Conservation (phyloP, 2,113 vertebrate species). For the Corythoichthys intestinalis region DNA sequence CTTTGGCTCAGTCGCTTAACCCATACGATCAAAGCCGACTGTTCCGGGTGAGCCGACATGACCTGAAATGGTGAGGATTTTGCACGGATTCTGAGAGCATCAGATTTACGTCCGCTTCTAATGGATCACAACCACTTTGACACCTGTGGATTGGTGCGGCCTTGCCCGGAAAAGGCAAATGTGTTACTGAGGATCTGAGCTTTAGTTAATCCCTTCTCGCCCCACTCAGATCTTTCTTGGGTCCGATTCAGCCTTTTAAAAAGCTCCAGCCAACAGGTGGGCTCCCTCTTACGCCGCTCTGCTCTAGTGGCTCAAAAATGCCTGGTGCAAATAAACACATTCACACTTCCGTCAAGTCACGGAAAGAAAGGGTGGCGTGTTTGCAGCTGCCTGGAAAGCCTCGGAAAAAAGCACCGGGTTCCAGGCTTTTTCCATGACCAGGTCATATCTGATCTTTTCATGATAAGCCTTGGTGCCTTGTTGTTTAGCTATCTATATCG, state of each 20-base stretch:
- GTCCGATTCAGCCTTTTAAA: constrained; percentile 45
- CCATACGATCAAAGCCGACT: constrained; percentile 23
- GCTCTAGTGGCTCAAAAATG: constrained; percentile 29
- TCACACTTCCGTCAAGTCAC: constrained; percentile 34
- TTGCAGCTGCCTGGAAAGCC: constrained; percentile 53
- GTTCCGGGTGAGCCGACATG: constrained; percentile 10
- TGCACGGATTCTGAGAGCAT: constrained; percentile 28
- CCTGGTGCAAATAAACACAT: constrained; percentile 45
- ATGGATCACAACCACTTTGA: constrained; percentile 44
- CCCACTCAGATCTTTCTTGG: constrained; percentile 33
- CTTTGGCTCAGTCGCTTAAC: constrained; percentile 13
- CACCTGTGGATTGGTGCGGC: constrained; percentile 41
- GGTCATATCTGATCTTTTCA: constrained; percentile 42
- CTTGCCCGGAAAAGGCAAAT: constrained; percentile 40
- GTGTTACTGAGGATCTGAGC: constrained; percentile 52
- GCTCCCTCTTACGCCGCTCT: constrained; percentile 35
- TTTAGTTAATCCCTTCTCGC: constrained; percentile 43
- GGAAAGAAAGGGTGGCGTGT: constrained; percentile 42
- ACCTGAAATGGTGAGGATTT: constrained; percentile 41
- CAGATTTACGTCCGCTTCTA: constrained; percentile 65
- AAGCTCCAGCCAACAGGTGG: constrained; percentile 52
- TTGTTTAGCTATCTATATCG: too few relatives aligned
- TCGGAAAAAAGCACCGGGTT: constrained; percentile 41
- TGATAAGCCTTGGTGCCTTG: constrained; percentile 21
- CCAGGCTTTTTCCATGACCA: constrained; percentile 54